Conservation (phyloP, 2,888 invertebrate genomes). For the Drosophila barbarae region DNA sequence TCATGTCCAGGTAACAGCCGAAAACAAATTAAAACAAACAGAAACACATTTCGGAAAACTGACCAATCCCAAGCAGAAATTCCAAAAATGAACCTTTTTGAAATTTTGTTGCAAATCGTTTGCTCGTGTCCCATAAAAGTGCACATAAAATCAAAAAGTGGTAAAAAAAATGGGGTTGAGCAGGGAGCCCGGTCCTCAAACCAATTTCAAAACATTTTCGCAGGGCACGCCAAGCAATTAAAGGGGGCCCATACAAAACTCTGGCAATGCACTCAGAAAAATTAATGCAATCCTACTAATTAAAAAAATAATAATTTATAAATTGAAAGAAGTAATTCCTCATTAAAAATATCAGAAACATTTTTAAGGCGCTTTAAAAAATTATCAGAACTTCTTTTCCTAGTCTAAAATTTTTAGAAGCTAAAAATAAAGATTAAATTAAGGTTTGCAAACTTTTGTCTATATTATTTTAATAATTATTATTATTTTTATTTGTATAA, state of each 20-base stretch:
- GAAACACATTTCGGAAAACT: constrained; percentile 41
- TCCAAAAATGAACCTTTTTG: constrained; percentile 9
- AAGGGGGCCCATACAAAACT: constrained; percentile 39
- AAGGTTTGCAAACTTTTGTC: too few species aligned
- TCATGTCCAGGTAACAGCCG: constrained; percentile 35
- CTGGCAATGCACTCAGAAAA: background rate
- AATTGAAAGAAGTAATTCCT: too few species aligned
- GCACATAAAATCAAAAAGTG: constrained; percentile 52
- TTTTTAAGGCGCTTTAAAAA: too few species aligned
- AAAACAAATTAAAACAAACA: constrained; percentile 26
- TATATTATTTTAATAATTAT: too few species aligned
- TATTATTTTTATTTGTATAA: too few species aligned
- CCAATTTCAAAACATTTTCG: constrained; percentile 40
- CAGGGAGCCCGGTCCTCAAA: background rate
- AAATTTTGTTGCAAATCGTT: constrained; percentile 51
- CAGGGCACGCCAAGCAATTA: constrained; percentile 62
- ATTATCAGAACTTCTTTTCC: too few species aligned
- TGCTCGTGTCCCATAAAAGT: constrained; percentile 52
- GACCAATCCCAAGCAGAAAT: constrained; percentile 52
- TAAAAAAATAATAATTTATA: too few species aligned
- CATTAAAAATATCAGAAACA: too few species aligned
- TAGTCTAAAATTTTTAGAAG: too few species aligned
- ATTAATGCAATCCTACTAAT: accelerated
- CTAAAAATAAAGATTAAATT: too few species aligned
- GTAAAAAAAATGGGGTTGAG: constrained; percentile 4